Conservation (phyloP, 37 sponge, comb jelly and placozoan species). For the Chondrosia reniformis region DNA sequence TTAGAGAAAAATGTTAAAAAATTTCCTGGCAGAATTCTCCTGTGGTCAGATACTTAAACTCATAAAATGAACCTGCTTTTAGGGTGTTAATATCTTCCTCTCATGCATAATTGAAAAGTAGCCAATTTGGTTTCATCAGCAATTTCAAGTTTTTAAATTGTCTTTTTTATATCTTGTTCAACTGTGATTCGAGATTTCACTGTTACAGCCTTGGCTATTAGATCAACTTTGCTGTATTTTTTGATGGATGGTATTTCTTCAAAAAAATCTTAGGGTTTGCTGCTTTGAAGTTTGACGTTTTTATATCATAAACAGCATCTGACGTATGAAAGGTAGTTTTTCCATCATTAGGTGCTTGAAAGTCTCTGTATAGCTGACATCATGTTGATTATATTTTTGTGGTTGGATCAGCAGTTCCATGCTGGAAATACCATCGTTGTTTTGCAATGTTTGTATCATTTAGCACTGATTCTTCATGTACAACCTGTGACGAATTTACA, state of each 20-base stretch:
- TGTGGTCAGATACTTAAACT: background rate
- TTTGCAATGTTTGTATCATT: too few relatives aligned
- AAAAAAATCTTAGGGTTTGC: background rate
- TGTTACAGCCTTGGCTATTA: background rate
- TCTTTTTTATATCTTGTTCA: background rate
- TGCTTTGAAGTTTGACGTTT: background rate
- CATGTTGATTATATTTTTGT: too few relatives aligned
- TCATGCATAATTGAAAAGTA: background rate
- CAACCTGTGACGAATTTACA: too few relatives aligned
- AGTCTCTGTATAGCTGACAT: too few relatives aligned
- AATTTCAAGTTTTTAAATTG: background rate
- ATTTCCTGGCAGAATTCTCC: background rate
- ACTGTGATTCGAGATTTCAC: background rate
- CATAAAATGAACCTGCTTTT: background rate
- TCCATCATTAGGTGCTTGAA: too few relatives aligned
- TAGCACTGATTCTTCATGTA: too few relatives aligned
- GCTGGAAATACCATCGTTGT: too few relatives aligned
- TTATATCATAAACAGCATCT: background rate
- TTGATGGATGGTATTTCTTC: background rate
- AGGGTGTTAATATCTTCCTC: conserved; percentile 3
- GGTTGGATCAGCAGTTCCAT: too few relatives aligned
- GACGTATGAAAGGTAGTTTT: background rate
- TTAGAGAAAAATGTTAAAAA: background rate
- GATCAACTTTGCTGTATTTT: background rate
- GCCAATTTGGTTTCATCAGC: background rate